Evolutionary conservation across 2,888 invertebrate genomes (phyloP).

Genomic region (Drepanosiphum platanoidis): DNA sequence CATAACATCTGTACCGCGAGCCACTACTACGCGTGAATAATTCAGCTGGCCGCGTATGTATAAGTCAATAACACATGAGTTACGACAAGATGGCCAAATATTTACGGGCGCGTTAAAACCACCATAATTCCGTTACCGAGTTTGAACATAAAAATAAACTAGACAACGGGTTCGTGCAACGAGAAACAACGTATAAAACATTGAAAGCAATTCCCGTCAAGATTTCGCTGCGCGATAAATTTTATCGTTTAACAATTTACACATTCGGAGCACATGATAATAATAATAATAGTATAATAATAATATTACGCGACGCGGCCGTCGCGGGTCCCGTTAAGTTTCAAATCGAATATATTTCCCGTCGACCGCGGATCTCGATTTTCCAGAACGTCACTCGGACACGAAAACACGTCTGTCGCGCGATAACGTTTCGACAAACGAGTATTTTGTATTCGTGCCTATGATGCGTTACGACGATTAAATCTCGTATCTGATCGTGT

Average conservation of each 20-base stretch:
- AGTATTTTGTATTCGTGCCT: too few species aligned
- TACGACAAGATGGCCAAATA: slow-evolving; percentile 10
- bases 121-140: background rate
- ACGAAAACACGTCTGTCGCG: background rate
- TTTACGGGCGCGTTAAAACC: slow-evolving; percentile 28
- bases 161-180: background rate
- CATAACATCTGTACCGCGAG: too few species aligned
- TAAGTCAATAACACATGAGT: slow-evolving; percentile 20
- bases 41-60: background rate
- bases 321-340: background rate
- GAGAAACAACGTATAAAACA: slow-evolving; percentile 18
- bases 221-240: slow-evolving; percentile 23
- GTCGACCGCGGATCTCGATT: background rate
- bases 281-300: background rate
- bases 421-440: too few species aligned
- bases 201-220: slow-evolving; percentile 25
- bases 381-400: background rate
- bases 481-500: too few species aligned
- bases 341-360: background rate
- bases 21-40: background rate
- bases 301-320: background rate
- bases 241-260: slow-evolving; percentile 18
- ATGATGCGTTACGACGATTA: too few species aligned
- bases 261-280: background rate
- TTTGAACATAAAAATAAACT: slow-evolving; percentile 15